Conservation (phyloP, 2,113 vertebrate species). For the Epinephelus cyanopodus region DNA sequence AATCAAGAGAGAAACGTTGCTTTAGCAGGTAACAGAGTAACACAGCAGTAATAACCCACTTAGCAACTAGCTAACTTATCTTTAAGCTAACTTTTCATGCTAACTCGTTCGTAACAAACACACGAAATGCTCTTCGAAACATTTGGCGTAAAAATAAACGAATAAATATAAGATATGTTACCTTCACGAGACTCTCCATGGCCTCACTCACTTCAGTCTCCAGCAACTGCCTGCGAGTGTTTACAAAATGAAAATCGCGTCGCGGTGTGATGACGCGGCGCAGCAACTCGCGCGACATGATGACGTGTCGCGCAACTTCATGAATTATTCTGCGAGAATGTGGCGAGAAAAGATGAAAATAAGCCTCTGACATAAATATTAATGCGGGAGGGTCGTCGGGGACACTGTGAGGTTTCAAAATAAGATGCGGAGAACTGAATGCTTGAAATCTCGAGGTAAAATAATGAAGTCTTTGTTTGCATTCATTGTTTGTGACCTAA, state of each 20-base stretch:
- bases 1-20: neutral
- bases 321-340: neutral
- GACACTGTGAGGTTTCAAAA: neutral
- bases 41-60: neutral
- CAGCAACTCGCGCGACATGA: neutral
- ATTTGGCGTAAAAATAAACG: too few relatives aligned
- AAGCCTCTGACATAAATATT: conserved; percentile 2
- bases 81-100: neutral
- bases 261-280: conserved; percentile 67
- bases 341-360: conserved; percentile 1
- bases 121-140: neutral
- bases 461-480: neutral
- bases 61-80: neutral
- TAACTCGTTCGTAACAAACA: neutral
- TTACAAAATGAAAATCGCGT: conserved; percentile 51
- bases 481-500: neutral
- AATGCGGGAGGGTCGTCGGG: neutral
- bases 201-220: neutral
- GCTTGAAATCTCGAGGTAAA: neutral
- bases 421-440: neutral
- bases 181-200: conserved; percentile 81
- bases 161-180: conserved; percentile 12
- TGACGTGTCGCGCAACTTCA: neutral
- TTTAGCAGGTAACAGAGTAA: neutral
- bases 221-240: conserved; percentile 28